Evolutionary conservation across 2,888 invertebrate species (phyloP).

Genomic region (Napeogenes sylphis): DNA sequence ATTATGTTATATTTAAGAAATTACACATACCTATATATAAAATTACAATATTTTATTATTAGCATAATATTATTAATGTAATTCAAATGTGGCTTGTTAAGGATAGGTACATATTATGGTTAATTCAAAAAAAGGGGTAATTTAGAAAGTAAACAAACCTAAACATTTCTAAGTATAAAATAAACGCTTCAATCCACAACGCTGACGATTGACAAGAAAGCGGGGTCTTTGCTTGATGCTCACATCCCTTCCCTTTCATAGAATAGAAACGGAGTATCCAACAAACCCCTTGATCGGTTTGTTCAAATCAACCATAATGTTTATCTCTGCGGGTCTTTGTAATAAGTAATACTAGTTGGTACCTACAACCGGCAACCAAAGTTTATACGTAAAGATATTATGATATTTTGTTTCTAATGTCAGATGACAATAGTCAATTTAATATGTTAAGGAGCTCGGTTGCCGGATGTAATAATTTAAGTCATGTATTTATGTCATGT

Average conservation of each 20-base stretch:
- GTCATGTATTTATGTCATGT: slow-evolving; percentile 62
- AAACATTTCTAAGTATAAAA: no score
- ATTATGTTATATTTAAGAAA: no score
- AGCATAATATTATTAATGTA: not conserved
- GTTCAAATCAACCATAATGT: not conserved
- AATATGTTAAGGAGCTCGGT: slow-evolving; percentile 49
- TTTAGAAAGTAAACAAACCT: not conserved
- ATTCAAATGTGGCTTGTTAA: not conserved
- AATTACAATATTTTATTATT: not conserved
- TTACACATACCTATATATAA: no score
- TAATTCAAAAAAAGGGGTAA: not conserved
- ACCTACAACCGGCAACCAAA: slow-evolving; percentile 30
- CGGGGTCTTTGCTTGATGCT: no score
- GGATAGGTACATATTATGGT: not conserved
- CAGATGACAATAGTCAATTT: slow-evolving; percentile 42
- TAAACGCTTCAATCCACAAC: no score
- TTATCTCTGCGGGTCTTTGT: slow-evolving; percentile 24
- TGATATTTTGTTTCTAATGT: slow-evolving; percentile 18
- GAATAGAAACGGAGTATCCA: no score
- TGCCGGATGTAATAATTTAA: slow-evolving; percentile 35
- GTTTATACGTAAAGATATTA: slow-evolving; percentile 23
- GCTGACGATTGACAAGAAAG: no score
- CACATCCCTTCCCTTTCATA: no score
- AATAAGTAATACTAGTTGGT: slow-evolving; percentile 28
- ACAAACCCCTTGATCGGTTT: not conserved